Evolutionary conservation across 2,888 invertebrate genomes (phyloP), one percentile per base, ranked within the genome.

Genomic region (Strigamia maritima): DNA sequence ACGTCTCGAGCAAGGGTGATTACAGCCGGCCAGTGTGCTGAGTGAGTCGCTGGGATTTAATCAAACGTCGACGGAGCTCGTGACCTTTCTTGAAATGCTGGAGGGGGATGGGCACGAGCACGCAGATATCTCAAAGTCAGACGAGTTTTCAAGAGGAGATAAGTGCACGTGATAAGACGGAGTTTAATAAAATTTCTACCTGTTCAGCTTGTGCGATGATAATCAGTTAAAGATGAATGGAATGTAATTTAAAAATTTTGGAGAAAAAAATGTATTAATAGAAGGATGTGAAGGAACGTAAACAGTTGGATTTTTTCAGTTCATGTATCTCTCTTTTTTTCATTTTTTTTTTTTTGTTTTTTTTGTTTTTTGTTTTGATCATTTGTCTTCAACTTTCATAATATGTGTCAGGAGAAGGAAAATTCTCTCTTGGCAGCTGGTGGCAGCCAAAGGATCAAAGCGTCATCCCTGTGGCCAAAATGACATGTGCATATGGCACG

Each of bases 101-200:
- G 26, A 12, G 70, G 70, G 28, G 70, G 70, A 70, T 26, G 70
- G 28, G 70, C 70, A 70, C 12, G 28, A 70, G 70, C 70, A 70
- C 70, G 70, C 24, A 70, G 70, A 70, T 70, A 70, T 70, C 70
- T 24, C 28, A 1, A 28, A 70, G 28, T 70, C 70, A 70, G 70
- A 70, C 70, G 70, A 70, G 70, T 70, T 70, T 70, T 70, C 70
- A 70, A 65, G 70, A 28, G 70, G 70, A 70, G 70, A 70, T 70
- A 70, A 70, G 70, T 70, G 70, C 26, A 70, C 28, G 70, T 28
- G 70, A 70, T 70, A 70, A 70, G 70, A 70, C 26, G 70, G 70
- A 24, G 26, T 70, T 70, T 70, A 70, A 70, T 70, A 70, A 70
- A 70, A 70, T 70, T 70, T 70, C 70, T 70, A 70, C 70, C 70